Conservation (phyloP, 2,888 invertebrate genomes). For the Anagyrus pseudococci region DNA sequence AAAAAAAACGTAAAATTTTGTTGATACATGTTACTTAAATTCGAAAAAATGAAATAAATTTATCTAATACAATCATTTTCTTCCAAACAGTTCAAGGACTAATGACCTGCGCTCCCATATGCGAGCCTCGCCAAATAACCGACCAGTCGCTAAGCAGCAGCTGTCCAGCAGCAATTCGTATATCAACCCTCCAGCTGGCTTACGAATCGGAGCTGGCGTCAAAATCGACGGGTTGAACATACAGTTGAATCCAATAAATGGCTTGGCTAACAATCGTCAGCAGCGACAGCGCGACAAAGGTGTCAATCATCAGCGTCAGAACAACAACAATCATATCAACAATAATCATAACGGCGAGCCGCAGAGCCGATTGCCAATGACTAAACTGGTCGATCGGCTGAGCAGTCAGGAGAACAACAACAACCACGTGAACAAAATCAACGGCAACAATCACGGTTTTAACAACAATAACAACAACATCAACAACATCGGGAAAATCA, state of each 20-base stretch:
- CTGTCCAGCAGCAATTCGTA: constrained; percentile 45
- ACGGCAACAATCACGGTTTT: constrained; percentile 6
- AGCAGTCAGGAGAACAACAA: constrained; percentile 35
- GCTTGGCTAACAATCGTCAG: constrained; percentile 22
- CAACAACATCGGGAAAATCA: constrained; percentile 16
- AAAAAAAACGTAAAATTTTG: too few species aligned
- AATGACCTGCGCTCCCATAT: constrained; percentile 52
- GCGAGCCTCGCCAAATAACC: constrained; percentile 30
- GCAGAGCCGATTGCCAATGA: constrained; percentile 23
- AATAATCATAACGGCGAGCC: constrained; percentile 32
- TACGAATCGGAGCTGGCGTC: constrained; percentile 45
- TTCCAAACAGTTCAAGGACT: constrained; percentile 56
- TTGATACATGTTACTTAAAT: too few species aligned
- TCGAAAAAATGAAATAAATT: too few species aligned
- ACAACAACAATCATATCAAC: not conserved
- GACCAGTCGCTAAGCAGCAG: constrained; percentile 10
- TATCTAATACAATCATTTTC: not conserved
- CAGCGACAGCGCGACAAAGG: not conserved
- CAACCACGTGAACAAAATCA: constrained; percentile 19
- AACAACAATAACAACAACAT: constrained; percentile 12
- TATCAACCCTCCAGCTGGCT: constrained; percentile 55
- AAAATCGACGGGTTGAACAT: constrained; percentile 14
- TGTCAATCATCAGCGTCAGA: constrained; percentile 11
- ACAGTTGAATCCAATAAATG: constrained; percentile 30
- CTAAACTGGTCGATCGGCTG: constrained; percentile 29